Base-by-base conservation (phyloP, 2,797 vertebrate genomes). In the Myotis pilosus region DNA sequence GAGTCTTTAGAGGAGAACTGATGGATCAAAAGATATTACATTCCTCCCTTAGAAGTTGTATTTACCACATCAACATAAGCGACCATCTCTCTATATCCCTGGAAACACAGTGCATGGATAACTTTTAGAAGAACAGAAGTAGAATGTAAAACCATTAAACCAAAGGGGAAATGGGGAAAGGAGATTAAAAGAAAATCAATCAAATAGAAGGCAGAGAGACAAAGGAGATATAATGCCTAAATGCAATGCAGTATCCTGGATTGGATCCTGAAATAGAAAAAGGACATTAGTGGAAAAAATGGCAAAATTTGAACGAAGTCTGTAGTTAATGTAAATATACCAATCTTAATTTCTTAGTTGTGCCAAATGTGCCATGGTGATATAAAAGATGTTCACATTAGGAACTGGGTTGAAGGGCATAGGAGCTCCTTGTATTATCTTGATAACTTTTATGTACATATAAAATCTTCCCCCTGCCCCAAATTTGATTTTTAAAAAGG, bases 101-200 rank as follows among this genome's bases (percentile, higher is more conserved):
- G 72, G 75, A 89, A 76, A 76, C 23, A 84, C 2, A 30, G 36
- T 23, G 9, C 41, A 30, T 57, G 89, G 57, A 28, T 68, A 91
- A 86, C 17, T 60, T 88, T 55, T 83, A 49, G 83, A 92, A 91
- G 68, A 75, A 74, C 9, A 79, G 28, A 91, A 95, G 92, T 17
- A 81, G 53, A 83, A 88, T 25, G 47, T 57, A 91, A 92, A 89
- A 71, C 33, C 33, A 53, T 30, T n/a, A 89, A 74, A 87, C 17
- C 60, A 82, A 44, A 23, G 19, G n/a, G 5, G 47, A 87, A 78
- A 28, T 30, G 33, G 8, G 23, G 12, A 64, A 87, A 90, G 57
- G 23, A 60, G 25, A 36, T 62, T 13, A 55, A 69, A 13, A 19
- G 88, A 64, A 82, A 41, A 75, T 22, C 28, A 83, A 22, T 75